Percentiles rank a stretch among this genome's conserved stretches.
These are phyloP conservation scores for Caenorhabditis imperialis DNA, from an alignment of 2,888 invertebrate species.

Conservation along the genomic window DNA sequence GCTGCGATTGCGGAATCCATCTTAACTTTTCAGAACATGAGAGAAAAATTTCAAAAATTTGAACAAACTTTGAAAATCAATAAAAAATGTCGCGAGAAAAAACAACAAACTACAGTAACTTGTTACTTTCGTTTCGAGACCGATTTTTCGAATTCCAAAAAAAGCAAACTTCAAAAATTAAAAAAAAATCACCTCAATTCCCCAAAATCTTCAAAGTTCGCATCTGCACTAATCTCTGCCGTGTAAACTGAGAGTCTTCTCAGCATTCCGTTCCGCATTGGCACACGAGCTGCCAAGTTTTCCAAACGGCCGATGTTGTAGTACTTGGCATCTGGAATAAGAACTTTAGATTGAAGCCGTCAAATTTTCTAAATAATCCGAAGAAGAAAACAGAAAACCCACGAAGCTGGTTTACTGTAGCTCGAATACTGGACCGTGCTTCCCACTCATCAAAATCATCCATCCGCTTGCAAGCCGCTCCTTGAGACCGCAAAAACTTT, in stretches of 20 bases:
- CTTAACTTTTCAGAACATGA: no score
- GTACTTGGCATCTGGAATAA: slow-evolving; percentile 16
- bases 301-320: slow-evolving; percentile 1
- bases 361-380: no score
- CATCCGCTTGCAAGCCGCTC: no score
- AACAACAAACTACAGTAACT: no score
- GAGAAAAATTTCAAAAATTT: no score
- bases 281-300: slow-evolving; percentile 1
- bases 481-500: no score
- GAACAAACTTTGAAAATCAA: no score
- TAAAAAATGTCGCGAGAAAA: no score
- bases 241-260: slow-evolving; percentile 13
- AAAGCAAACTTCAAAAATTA: no score
- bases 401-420: slow-evolving; percentile 20
- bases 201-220: slow-evolving; percentile 6
- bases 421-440: neutral
- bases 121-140: no score
- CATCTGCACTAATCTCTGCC: slow-evolving; percentile 14
- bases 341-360: no score
- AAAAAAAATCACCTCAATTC: slow-evolving; percentile 4
- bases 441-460: slow-evolving; percentile 22
- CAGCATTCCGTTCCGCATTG: slow-evolving; percentile 5
- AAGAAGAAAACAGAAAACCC: slow-evolving; percentile 3
- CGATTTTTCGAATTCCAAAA: no score
- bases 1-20: slow-evolving; percentile 13